Evolutionary conservation across 2,888 invertebrate genomes (phyloP).

Genomic region (Perdita meconis): DNA sequence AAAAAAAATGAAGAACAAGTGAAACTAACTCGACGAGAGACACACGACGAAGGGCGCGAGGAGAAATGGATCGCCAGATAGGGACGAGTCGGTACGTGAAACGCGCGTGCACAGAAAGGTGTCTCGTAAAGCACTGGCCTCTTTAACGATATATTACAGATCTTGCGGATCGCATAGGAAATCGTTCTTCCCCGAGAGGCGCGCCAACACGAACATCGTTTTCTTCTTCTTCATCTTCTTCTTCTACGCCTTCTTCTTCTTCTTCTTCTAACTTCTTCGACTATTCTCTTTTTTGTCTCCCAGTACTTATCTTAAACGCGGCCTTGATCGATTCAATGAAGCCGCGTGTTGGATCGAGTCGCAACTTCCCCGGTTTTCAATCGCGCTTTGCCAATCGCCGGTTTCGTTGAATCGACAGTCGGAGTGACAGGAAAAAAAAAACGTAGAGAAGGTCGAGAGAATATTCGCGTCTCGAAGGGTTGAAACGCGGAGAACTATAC

Average conservation of each 20-base stretch:
- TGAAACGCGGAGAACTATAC: conserved; percentile 22
- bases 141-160: conserved; percentile 51
- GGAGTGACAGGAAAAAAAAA: not conserved
- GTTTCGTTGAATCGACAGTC: conserved; percentile 24
- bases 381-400: conserved; percentile 42
- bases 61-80: not conserved
- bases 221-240: conserved; percentile 24
- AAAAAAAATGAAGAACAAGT: conserved; percentile 14
- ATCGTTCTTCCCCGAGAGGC: conserved; percentile 60
- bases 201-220: conserved; percentile 34
- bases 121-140: conserved; percentile 50
- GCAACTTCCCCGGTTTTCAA: conserved; percentile 59
- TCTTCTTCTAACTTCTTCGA: conserved; percentile 14
- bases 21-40: conserved; percentile 6
- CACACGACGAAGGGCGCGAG: not conserved
- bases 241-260: conserved; percentile 21
- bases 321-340: conserved; percentile 22
- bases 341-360: conserved; percentile 46
- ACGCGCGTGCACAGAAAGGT: conserved; percentile 26
- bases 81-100: not conserved
- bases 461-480: conserved; percentile 43
- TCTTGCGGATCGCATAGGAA: conserved; percentile 33
- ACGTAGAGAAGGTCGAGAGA: conserved; percentile 1
- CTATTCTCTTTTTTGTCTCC: conserved; percentile 6
- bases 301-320: conserved; percentile 13